Evolutionary conservation across 2,113 vertebrate genomes (phyloP), one percentile per base, ranked within the genome.

Genomic region (Rhagologus leucostigma): DNA sequence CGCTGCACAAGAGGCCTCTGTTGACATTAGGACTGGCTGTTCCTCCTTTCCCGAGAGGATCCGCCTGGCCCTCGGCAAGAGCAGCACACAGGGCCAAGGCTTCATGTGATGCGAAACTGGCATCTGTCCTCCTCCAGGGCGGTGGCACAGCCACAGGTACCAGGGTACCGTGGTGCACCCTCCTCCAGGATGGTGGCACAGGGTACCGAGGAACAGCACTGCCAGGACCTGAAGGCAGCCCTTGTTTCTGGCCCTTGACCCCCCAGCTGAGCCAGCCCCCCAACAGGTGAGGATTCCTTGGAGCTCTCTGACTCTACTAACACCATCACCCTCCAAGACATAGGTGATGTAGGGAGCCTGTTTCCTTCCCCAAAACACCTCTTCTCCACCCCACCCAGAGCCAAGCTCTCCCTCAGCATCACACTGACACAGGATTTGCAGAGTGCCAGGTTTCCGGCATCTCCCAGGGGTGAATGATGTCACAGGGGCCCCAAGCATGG

Each of bases 1-100:
- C 49, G 20, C 96, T 65, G 93, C 93, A 97, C 96, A 96, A 96
- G 94, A 96, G 93, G 95, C 96, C 95, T 96, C 96, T 97, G 92
- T 96, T 94, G 95, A 96, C 95, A 88, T 84, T 94, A 95, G 96
- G 56, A 96, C 95, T 96, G 85, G 90, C 95, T 94, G 96, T 96
- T 97, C 95, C 90, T 82, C 84, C 79, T 84, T 84, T 85, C 60
- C 60, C 0, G 8, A 56, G 85, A 93, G 79, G 79, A 82, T 93
- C 82, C 62, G 82, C 85, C 70, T 23, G 60, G 81, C 60, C 55
- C 73, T 86, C 1, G 0, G 62, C 60, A 59, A 74, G 24, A 90
- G 64, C 78, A 84, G 75, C 79, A 24, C 59, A 46, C 79, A 64
- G 92, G 60, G 71, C 59, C 63, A 57, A 94, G 68, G 71, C 52